Conservation (phyloP, 2,797 vertebrate genomes). For the Neosalanx taihuensis region DNA sequence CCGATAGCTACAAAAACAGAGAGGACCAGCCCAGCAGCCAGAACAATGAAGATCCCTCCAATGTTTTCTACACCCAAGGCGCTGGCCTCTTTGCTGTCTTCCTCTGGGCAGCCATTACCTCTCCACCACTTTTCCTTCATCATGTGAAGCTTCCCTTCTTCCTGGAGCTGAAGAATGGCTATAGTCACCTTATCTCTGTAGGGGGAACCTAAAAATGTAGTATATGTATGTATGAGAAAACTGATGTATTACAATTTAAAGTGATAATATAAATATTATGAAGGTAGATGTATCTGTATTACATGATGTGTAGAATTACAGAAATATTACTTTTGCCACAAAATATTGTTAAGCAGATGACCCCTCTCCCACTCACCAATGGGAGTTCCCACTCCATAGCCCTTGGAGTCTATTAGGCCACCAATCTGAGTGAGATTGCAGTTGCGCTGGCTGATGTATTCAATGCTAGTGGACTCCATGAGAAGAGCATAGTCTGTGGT, state of each 20-base stretch:
- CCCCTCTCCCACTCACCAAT: constrained; percentile 79
- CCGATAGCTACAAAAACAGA: constrained; percentile 97
- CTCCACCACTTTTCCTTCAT: constrained; percentile 99
- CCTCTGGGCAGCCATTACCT: constrained; percentile 94
- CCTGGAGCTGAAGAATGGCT: constrained; percentile 96
- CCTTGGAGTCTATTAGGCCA: constrained; percentile 95
- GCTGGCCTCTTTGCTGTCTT: constrained; percentile 96
- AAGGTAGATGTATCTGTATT: too few relatives aligned
- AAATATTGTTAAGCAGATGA: too few relatives aligned
- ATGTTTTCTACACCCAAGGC: constrained; percentile 97
- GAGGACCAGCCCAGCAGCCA: constrained; percentile 95
- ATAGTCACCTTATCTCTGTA: constrained; percentile 98
- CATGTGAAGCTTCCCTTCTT: constrained; percentile 97
- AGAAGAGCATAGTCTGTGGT: constrained; percentile 95
- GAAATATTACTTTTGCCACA: too few relatives aligned
- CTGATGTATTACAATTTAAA: not conserved
- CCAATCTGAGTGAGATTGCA: constrained; percentile 99
- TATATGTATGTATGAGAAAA: not conserved
- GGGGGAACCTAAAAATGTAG: constrained; percentile 81
- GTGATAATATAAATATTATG: not conserved
- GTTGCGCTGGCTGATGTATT: constrained; percentile 97
- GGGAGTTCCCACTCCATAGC: constrained; percentile 96
- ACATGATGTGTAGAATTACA: too few relatives aligned
- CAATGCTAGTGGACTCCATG: constrained; percentile 98
- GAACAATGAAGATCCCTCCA: constrained; percentile 96